Evolutionary conservation across 2,113 vertebrate species (phyloP), one percentile per base, ranked within the genome.

Genomic region (Plecturocebus donacophilus): DNA sequence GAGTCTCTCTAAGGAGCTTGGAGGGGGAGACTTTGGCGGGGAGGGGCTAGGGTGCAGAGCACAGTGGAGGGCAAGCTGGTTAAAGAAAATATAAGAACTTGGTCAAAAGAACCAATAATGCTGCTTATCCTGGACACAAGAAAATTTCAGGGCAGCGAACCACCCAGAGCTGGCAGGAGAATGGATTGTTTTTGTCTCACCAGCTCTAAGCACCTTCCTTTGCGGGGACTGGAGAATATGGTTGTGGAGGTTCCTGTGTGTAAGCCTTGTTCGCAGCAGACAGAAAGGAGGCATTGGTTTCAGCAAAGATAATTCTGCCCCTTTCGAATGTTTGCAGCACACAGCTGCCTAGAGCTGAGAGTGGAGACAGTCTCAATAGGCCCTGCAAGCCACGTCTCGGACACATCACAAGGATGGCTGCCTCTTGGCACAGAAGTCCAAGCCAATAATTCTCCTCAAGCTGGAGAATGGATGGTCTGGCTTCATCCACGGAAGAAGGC

Each of bases 201-300:
- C 38, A 9, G 23, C 52, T 70, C 32, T 1, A 49, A 83, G 38
- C n/a, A 27, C 40, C 25, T n/a, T 91, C 19, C 52, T 40, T 40
- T 3, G 0, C 30, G 56, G 58, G 30, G 21, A 40, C 8, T 0
- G 20, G 52, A 20, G 23, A 23, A 87, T 0, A 16, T 6, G 8
- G 40, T 6, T 4, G 2, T 19, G 10, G 25, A 56, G 38, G 35
- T 2, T 4, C 25, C 25, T 45, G 7, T 64, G 14, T 8, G 13
- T 23, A 64, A 21, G 47, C 17, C 73, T 85, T 11, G 7, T 23
- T 64, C 68, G 58, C 20, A 71, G n/a, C 76, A n/a, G 45, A 84
- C 38, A 76, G 49, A 38, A 85, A 76, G 38, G 52, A 54, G 56
- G 9, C 25, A 3, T n/a, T 77, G 35, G n/a, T 45, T 47, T 49